A percentile compares a stretch with the other conserved stretches of the same genome.
Conservation (phyloP, 2,888 invertebrate genomes). For the Leptura quadrifasciata region DNA sequence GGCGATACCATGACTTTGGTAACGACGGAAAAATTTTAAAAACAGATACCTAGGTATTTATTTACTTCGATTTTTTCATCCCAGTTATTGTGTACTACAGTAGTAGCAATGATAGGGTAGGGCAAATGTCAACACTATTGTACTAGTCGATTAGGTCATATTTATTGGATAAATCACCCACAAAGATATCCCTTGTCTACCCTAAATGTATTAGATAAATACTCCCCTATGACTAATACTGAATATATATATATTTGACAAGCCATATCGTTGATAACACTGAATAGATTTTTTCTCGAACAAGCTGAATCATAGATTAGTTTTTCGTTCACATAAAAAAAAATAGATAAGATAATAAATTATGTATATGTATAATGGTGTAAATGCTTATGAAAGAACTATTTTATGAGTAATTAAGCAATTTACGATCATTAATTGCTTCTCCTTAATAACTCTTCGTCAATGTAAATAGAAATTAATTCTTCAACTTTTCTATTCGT, state of each 20-base stretch:
- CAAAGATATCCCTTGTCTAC: conserved; percentile 40
- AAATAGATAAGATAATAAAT: conserved; percentile 7
- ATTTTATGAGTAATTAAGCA: not conserved
- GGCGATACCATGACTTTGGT: not conserved
- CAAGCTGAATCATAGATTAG: conserved; percentile 16
- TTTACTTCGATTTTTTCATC: not conserved
- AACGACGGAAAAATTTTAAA: not conserved
- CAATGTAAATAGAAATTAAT: no score
- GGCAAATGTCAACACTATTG: conserved; percentile 44
- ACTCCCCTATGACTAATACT: conserved; percentile 35
- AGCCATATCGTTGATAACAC: conserved; percentile 13
- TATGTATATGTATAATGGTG: not conserved
- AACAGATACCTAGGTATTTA: not conserved
- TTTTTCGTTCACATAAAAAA: not conserved
- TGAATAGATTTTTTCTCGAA: conserved; percentile 15
- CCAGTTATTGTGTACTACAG: not conserved
- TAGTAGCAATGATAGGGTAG: conserved; percentile 4
- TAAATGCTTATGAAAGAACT: not conserved
- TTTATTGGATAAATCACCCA: conserved; percentile 52
- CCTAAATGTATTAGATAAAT: conserved; percentile 36
- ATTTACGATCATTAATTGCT: not conserved
- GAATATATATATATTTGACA: conserved; percentile 19
- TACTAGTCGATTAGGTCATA: conserved; percentile 51
- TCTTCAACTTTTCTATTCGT: no score
- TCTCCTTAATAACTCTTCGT: no score